Evolutionary conservation across 2,113 vertebrate species (phyloP).

Genomic region (Xyrauchen texanus): DNA sequence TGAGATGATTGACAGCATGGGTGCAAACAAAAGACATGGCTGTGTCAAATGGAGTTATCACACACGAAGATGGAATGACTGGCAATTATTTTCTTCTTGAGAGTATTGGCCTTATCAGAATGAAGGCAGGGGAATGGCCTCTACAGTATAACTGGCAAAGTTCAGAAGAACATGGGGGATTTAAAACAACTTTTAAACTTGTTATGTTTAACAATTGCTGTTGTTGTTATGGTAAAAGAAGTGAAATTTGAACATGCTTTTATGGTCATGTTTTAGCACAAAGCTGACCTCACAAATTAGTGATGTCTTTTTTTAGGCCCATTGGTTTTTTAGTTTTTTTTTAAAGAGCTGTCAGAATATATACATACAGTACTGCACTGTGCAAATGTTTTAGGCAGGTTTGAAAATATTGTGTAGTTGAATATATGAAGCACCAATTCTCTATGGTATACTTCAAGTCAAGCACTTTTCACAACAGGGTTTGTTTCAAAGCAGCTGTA

Average conservation of each 20-base stretch:
- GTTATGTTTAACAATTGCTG: not conserved
- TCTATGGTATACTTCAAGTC: too few species aligned
- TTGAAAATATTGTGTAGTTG: too few species aligned
- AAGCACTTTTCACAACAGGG: too few species aligned
- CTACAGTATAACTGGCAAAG: conserved; percentile 3
- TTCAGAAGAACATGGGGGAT: not conserved
- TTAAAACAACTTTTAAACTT: not conserved
- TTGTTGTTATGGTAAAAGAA: not conserved
- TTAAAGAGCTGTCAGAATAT: not conserved
- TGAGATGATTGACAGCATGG: conserved; percentile 1
- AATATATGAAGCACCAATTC: too few species aligned
- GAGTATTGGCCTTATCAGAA: conserved; percentile 4
- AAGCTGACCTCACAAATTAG: not conserved
- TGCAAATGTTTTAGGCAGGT: too few species aligned
- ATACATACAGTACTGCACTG: too few species aligned
- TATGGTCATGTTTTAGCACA: not conserved
- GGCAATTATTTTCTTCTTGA: conserved; percentile 16
- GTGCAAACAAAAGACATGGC: not conserved
- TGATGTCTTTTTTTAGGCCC: not conserved
- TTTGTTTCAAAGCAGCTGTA: too few species aligned
- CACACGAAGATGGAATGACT: not conserved
- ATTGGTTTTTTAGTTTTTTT: not conserved
- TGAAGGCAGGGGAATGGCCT: not conserved
- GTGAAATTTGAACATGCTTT: not conserved
- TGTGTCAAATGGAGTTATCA: not conserved